These are phyloP conservation scores for Papilio aristodemus DNA, from an alignment of 1,140 invertebrate genomes.

Conservation along the genomic window DNA sequence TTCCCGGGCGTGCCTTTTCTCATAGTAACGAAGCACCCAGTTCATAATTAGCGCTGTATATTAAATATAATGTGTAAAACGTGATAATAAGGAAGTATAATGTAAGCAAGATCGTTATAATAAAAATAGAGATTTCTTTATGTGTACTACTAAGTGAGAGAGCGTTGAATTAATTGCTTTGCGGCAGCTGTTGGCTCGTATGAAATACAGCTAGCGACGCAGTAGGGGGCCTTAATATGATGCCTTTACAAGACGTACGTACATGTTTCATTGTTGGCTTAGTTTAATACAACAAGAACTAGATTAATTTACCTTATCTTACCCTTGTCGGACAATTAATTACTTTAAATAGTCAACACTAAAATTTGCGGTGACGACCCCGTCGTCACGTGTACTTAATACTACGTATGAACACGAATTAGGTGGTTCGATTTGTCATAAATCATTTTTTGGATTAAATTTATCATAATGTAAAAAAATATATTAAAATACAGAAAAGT, in stretches of 20 bases:
- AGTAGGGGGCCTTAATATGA: slow-evolving; percentile 44
- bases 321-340: not conserved
- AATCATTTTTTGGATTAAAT: too few species aligned
- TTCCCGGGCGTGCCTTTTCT: slow-evolving; percentile 57
- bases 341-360: not conserved
- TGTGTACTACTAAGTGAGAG: slow-evolving; percentile 68
- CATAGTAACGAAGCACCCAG: slow-evolving; percentile 60
- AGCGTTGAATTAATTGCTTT: slow-evolving; percentile 63
- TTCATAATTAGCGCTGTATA: slow-evolving; percentile 71
- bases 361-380: not conserved
- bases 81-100: slow-evolving; percentile 69
- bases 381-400: too few species aligned
- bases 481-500: too few species aligned
- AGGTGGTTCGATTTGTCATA: too few species aligned
- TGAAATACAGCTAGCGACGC: slow-evolving; percentile 55
- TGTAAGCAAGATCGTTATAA: slow-evolving; percentile 70
- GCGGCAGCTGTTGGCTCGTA: slow-evolving; percentile 54
- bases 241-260: slow-evolving; percentile 11
- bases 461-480: too few species aligned
- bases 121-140: slow-evolving; percentile 69
- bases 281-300: slow-evolving; percentile 10
- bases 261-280: slow-evolving; percentile 33
- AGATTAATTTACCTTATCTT: slow-evolving; percentile 9
- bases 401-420: too few species aligned
- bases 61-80: slow-evolving; percentile 66